Base-by-base conservation (phyloP, 2,888 invertebrate genomes). In the Pachymerium ferrugineum region DNA sequence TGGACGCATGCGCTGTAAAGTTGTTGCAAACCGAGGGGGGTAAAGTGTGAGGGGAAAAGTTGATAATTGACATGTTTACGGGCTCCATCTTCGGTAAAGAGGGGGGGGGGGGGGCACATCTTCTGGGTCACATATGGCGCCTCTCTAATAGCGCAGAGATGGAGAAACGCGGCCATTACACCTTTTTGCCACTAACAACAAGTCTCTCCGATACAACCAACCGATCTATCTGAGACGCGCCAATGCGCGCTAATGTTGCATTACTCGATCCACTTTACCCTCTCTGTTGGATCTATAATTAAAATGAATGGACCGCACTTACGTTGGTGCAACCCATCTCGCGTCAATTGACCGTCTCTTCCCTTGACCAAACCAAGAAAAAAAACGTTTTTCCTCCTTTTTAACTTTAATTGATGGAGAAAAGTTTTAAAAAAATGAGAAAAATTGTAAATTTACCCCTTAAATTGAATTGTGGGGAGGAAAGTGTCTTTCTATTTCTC, bases 21-120 rank as follows among this genome's bases (percentile, higher is more conserved):
- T n/a, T n/a, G n/a, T n/a, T n/a, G n/a, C 19, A 22, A 16, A 22
- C 19, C 16, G 19, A 54, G 19, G 47, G 47, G 47, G n/a, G n/a
- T n/a, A n/a, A n/a, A n/a, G n/a, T n/a, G n/a, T n/a, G n/a, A n/a
- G n/a, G 47, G 16, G 47, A 54, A 54, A 54, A 54, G 47, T 54
- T n/a, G 47, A 16, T 54, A 54, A 54, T 54, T 54, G 47, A 54
- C 47, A 54, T 54, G 47, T 54, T 54, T 54, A 54, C 47, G 47
- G 47, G n/a, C n/a, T n/a, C n/a, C n/a, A n/a, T n/a, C n/a, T n/a
- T n/a, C n/a, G n/a, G n/a, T n/a, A n/a, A n/a, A n/a, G n/a, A n/a
- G n/a, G n/a, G n/a, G n/a, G n/a, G n/a, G n/a, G n/a, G n/a, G n/a
- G n/a, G 47, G 47, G 22, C 47, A 22, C 47, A 19, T 54, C 16